Percentiles rank a stretch among this genome's conserved stretches.
Evolutionary conservation across 37 sponge, comb jelly and placozoan genomes (phyloP).

Genomic region (Hormiphora californensis): DNA sequence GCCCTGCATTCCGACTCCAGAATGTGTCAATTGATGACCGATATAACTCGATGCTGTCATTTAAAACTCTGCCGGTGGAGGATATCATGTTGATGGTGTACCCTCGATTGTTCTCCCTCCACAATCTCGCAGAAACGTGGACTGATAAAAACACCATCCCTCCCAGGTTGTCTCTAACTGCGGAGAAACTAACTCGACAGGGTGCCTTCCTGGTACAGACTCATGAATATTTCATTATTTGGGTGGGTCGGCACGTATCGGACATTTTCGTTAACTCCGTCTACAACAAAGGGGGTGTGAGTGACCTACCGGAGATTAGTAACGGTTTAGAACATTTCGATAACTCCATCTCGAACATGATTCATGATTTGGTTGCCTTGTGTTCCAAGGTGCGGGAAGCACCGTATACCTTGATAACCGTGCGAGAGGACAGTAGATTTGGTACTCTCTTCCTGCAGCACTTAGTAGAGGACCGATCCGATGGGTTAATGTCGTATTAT

Average conservation of each 20-base stretch:
- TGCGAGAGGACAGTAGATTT: slow-evolving; percentile 72
- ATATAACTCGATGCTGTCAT: slow-evolving; percentile 66
- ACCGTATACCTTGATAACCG: background rate
- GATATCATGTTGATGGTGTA: slow-evolving; percentile 68
- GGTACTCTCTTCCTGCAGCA: slow-evolving; percentile 67
- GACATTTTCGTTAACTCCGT: slow-evolving; percentile 42
- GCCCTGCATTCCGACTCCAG: slow-evolving; percentile 76
- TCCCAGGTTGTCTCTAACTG: slow-evolving; percentile 67
- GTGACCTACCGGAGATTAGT: background rate
- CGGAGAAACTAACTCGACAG: slow-evolving; percentile 73
- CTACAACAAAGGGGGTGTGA: background rate
- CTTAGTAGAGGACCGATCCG: slow-evolving; percentile 87
- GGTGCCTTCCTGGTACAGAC: slow-evolving; percentile 84
- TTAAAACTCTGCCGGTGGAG: slow-evolving; percentile 76
- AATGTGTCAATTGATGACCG: slow-evolving; percentile 66
- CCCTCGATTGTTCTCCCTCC: slow-evolving; percentile 73
- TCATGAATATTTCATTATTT: slow-evolving; percentile 34
- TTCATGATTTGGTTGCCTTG: background rate
- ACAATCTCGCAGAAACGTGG: slow-evolving; percentile 64
- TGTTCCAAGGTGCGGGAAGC: background rate
- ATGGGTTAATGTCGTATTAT: slow-evolving; percentile 81
- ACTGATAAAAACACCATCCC: slow-evolving; percentile 55
- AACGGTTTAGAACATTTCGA: background rate
- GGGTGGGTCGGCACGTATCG: slow-evolving; percentile 22
- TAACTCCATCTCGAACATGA: slow-evolving; percentile 9